Evolutionary conservation across 2,888 invertebrate species (phyloP).

Genomic region (Drosophila parthenogenetica): DNA sequence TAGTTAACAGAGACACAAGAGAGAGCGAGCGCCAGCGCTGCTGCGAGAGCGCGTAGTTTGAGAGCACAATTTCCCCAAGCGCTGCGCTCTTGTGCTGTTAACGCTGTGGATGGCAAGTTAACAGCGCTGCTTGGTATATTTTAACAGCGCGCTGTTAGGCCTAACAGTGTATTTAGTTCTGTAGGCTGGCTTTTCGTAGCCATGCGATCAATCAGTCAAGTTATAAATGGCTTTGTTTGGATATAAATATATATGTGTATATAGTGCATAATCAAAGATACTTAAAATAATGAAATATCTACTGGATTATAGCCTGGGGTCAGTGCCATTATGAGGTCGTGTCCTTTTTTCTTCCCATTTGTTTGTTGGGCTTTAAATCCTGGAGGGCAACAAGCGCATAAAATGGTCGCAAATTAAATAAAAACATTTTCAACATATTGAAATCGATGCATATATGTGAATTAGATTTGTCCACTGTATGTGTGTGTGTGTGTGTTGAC

Average conservation of each 20-base stretch:
- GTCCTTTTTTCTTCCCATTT: not conserved
- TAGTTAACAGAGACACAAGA: constrained; percentile 14
- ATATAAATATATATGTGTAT: constrained; percentile 1
- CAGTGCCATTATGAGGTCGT: constrained; percentile 8
- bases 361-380: constrained; percentile 9
- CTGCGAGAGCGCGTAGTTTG: not conserved
- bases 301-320: constrained; percentile 27
- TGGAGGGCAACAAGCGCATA: constrained; percentile 15
- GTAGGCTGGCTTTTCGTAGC: not conserved
- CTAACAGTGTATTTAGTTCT: not conserved
- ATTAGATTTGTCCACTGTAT: constrained; percentile 26
- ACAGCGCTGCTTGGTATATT: constrained; percentile 37
- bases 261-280: constrained; percentile 35
- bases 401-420: constrained; percentile 52
- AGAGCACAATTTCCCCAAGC: constrained; percentile 7
- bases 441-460: constrained; percentile 47
- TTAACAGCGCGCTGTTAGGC: constrained; percentile 29
- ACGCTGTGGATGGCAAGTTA: constrained; percentile 49
- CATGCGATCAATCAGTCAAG: constrained; percentile 16
- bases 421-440: constrained; percentile 60
- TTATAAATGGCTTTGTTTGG: constrained; percentile 5
- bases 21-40: constrained; percentile 9
- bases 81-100: constrained; percentile 18
- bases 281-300: constrained; percentile 38
- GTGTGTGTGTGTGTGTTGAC: constrained; percentile 34